Evolutionary conservation across 2,797 vertebrate species (phyloP), one percentile per base, ranked within the genome.

Genomic region (Scolopax bukidnonensis): DNA sequence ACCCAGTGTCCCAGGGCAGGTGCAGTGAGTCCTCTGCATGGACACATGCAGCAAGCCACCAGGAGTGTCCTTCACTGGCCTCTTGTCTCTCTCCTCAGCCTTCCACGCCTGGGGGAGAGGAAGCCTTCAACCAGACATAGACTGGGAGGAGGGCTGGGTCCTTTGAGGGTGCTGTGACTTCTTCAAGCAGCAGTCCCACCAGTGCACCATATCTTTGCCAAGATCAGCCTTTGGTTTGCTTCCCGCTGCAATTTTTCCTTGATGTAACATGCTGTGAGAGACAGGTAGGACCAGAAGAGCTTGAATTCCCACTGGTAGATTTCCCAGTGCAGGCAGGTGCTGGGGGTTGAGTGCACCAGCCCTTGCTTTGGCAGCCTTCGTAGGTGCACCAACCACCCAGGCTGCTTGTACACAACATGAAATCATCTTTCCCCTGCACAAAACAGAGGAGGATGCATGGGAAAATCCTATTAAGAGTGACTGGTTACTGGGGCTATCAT

Each of bases 1-100:
- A 25, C 75, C 18, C 84, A 60, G n/a, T 0, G 0, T 61, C 12
- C 32, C 64, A 15, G 38, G 0, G 0, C 13, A 23, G 1, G 4
- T 61, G 17, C 71, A 63, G 36, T 0, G 0, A 32, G 48, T 60
- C 27, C 61, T 78, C n/a, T 74, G 40, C 51, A 4, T 5, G 51
- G 47, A 20, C 25, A 36, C 15, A 9, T 2, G 18, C 47, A 45
- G 13, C 27, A 47, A 63, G 33, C 12, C 25, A 24, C 10, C 11
- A 38, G n/a, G 24, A 1, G 1, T 41, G 32, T 8, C 12, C 23
- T 60, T 76, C 3, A 1, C 28, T 41, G 17, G 11, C 15, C 18
- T 80, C 0, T 0, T 65, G 56, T 40, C 14, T 87, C 67, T 84
- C n/a, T 74, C 50, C 60, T 60, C 53, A 60, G 17, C 12, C 28